Conservation (phyloP, 2,113 vertebrate genomes). For the Rattus rattus region DNA sequence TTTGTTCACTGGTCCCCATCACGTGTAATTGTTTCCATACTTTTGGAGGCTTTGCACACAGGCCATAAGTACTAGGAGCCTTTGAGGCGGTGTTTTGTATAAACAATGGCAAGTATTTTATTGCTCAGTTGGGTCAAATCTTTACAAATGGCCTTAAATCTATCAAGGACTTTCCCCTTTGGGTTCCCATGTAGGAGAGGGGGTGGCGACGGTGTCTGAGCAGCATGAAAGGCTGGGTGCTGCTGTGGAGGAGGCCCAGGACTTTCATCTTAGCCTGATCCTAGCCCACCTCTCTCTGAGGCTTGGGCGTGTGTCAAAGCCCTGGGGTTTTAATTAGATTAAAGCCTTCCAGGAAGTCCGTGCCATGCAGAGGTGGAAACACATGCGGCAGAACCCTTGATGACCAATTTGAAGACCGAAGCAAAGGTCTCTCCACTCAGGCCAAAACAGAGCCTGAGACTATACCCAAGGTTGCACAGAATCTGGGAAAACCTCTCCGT, state of each 20-base stretch:
- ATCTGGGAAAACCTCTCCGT: neutral
- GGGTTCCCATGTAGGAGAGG: neutral
- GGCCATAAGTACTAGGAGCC: constrained; percentile 61
- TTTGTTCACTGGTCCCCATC: constrained; percentile 53
- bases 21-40: constrained; percentile 70
- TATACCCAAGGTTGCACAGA: constrained; percentile 6
- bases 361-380: constrained; percentile 56
- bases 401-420: constrained; percentile 44
- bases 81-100: constrained; percentile 68
- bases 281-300: constrained; percentile 67
- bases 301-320: constrained; percentile 69
- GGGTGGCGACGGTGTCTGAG: constrained; percentile 24
- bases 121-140: constrained; percentile 47
- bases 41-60: constrained; percentile 60
- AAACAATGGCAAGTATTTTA: constrained; percentile 78
- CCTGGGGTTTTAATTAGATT: constrained; percentile 66
- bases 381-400: constrained; percentile 49
- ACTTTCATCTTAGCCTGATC: constrained; percentile 74
- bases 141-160: constrained; percentile 67
- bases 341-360: constrained; percentile 73
- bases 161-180: constrained; percentile 63
- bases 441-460: constrained; percentile 32
- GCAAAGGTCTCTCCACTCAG: neutral
- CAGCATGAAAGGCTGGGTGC: constrained; percentile 53
- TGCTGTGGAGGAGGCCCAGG: constrained; percentile 17